Base-by-base conservation (phyloP, 2,888 invertebrate genomes). In the Pelosia muscerda region DNA sequence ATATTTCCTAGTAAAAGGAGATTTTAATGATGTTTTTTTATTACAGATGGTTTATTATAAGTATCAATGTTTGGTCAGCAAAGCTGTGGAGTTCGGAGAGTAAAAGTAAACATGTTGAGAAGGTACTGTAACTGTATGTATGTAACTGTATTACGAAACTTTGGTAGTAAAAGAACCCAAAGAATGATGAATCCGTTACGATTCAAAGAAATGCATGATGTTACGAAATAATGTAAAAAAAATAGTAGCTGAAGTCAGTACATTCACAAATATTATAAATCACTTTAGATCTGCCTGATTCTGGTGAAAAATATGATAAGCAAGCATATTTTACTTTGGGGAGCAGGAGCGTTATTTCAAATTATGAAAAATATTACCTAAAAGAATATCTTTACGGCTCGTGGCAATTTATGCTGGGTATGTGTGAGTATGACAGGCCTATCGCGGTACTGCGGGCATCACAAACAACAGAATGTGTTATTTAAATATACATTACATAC, bases 361-460 rank as follows among this genome's bases (percentile, higher is more conserved):
- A 59, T 59, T 25, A 38, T 38, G 23, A 38, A 38, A 59, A 59
- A 59, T 13, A 38, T 25, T 38, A 23, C 4, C 38, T 59, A 25
- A 38, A 38, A 25, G 59, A 59, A 34, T 59, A 25, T 59, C 38
- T 63, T 56, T 26, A 53, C 22, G 9, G 49, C 28, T 54, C 22
- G 22, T 22, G 28, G 53, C 23, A 54, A 31, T 53, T 28, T 53
- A 31, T 15, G 31, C 22, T 11, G n/a, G 22, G 31, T 54, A 23
- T 31, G 53, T 15, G 15, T 34, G 34, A 34, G 64, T 64, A 56
- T 63, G 57, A 64, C 42, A 64, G 42, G 63, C 26, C 26, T 31
- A 54, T 54, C 31, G 23, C 23, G 31, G 22, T 53, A 31, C 42
- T 57, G 57, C 42, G 42, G 28, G 28, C 11, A 28, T 55, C 34